Evolutionary conservation across 2,888 invertebrate species (phyloP), one percentile per base, ranked within the genome.

Genomic region (Tachina fera): DNA sequence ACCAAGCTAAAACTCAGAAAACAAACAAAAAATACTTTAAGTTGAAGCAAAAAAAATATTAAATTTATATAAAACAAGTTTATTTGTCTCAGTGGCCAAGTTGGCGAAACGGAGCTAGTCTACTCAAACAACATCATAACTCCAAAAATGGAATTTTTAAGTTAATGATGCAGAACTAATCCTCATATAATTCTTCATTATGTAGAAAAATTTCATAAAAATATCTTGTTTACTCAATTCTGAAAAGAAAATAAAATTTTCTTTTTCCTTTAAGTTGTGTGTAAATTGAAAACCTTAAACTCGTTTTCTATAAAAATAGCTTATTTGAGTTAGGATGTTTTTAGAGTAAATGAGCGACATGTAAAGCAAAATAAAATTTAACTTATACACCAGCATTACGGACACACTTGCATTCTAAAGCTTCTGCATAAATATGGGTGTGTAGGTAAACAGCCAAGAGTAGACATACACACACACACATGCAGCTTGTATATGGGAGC

Each of bases 41-140:
- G 19, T 43, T 65, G n/a, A 31, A 61, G 53, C 39, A 14, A 41
- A 51, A 70, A 61, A 14, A 41, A 61, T n/a, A 70, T 53, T 56
- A 71, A 53, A 79, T 51, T 41, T 51, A 56, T 47, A 47, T 49
- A 71, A 78, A 65, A 80, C 56, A 63, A 65, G 56, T 80, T 80
- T 80, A 80, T 72, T 56, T 80, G 65, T 39, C 47, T 65, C 13
- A 47, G 11, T 72, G 63, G 49, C 47, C 65, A 63, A 65, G 22
- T 19, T 60, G 22, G 45, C 22, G 22, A 16, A 16, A n/a, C 41
- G 3, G 45, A 61, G 39, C 63, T 49, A n/a, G 22, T 49, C 41
- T 70, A 9, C 31, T 1, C 31, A 31, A 31, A 31, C 31, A 31
- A 31, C 1, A 6, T 1, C 31, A 31, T 31, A 31, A 31, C 6